These are phyloP conservation scores for Orthonyx spaldingii DNA, from an alignment of 2,113 vertebrate genomes.

Conservation along the genomic window DNA sequence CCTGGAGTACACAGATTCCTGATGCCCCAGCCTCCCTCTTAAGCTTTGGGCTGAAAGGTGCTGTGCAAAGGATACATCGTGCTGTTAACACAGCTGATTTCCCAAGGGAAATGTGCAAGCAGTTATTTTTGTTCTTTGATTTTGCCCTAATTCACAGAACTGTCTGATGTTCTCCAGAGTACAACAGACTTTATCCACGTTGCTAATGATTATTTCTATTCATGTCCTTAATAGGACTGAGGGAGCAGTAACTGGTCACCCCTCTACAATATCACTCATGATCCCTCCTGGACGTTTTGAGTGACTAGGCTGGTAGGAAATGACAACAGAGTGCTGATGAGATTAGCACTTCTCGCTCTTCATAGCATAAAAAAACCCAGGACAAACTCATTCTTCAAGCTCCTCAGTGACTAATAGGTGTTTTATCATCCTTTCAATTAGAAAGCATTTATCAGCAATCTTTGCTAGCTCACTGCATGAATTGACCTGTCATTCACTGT, in stretches of 20 bases:
- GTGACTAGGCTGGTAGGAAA: conserved; percentile 27
- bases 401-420: conserved; percentile 61
- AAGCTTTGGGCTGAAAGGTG: neutral
- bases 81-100: neutral
- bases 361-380: neutral
- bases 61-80: neutral
- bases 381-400: conserved; percentile 31
- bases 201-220: neutral
- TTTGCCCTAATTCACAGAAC: neutral
- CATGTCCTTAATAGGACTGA: neutral
- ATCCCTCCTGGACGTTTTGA: neutral
- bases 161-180: neutral
- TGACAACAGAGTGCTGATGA: neutral
- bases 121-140: neutral
- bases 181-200: neutral
- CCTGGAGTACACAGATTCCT: neutral
- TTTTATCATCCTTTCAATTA: conserved; percentile 73
- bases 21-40: neutral
- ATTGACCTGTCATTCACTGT: conserved; percentile 65
- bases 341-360: conserved; percentile 28
- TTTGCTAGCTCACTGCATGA: conserved; percentile 67
- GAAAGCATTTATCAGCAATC: conserved; percentile 72
- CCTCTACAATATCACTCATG: neutral
- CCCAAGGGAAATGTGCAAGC: neutral
- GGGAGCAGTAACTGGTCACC: neutral